Evolutionary conservation across 2,113 vertebrate genomes (phyloP), one percentile per base, ranked within the genome.

Genomic region (Raja brachyura): DNA sequence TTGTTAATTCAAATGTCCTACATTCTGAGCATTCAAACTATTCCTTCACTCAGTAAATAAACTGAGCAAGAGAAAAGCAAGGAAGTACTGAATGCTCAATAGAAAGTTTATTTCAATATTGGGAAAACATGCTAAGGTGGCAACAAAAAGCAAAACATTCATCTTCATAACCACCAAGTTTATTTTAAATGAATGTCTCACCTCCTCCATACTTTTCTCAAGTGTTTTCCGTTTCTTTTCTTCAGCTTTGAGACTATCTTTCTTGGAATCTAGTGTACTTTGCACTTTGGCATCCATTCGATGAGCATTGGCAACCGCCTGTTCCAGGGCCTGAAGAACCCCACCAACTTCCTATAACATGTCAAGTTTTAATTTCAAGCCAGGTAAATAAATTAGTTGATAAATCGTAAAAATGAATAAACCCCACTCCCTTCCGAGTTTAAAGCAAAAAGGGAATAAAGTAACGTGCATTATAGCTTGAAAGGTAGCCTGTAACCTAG

Each of bases 221-320:
- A 99, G 94, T 83, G 98, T 97, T 73, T 96, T 96, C 28, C 95
- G 94, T 94, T 98, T 99, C 93, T 96, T 96, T 93, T 96, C 96
- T 97, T 99, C 98, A 94, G 94, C 96, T 93, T 96, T 95, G 85
- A 99, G 95, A 94, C 97, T 98, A 94, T 98, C 97, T 93, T 98
- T 99, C 94, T 98, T 98, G 77, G 98, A 95, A 94, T 98, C 97
- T 93, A 99, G 95, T 0, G 96, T 94, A 94, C 98, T 99, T 95
- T 95, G 97, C 94, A 96, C 96, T 96, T 97, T 99, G 77, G 97
- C 95, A 75, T 98, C 95, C 83, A 96, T 94, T 93, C 97, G 96
- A 93, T 99, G 98, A 33, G 96, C 95, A 74, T 98, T 97, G 93
- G 97, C 95, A 92, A 99, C 94, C 6, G 94, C 75, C 79, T 95